Evolutionary conservation across 2,113 vertebrate species (phyloP).

Genomic region (Mus spicilegus): DNA sequence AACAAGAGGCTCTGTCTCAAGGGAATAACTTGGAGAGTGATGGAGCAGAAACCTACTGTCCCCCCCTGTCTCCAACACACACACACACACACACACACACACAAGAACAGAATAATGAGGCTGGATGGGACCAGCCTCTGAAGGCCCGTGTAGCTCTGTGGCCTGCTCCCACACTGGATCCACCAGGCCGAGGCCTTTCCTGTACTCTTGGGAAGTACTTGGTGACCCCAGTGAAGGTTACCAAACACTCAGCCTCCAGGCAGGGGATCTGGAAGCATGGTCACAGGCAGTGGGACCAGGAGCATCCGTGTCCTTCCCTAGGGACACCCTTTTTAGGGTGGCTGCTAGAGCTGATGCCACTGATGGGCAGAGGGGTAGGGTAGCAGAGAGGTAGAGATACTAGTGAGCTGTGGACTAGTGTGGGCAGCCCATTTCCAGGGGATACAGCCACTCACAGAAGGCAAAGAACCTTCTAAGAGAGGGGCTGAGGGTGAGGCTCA

Average conservation of each 20-base stretch:
- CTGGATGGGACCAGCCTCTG: not conserved
- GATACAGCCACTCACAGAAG: not conserved
- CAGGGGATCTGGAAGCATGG: not conserved
- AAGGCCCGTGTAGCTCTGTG: not conserved
- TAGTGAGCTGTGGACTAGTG: too few species aligned
- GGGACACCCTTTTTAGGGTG: rapidly evolving
- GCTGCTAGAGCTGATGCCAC: not conserved
- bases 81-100: not conserved
- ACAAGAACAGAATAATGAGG: not conserved
- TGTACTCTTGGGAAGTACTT: not conserved
- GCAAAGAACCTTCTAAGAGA: rapidly evolving
- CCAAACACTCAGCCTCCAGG: not conserved
- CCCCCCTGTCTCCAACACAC: too few species aligned
- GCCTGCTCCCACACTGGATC: not conserved
- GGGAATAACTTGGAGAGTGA: not conserved
- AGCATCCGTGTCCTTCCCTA: not conserved
- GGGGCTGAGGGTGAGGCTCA: not conserved
- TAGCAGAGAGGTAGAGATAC: too few species aligned
- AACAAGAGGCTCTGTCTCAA: too few species aligned
- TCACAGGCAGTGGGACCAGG: too few species aligned
- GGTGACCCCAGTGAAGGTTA: not conserved
- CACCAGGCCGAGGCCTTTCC: not conserved
- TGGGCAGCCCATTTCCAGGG: not conserved
- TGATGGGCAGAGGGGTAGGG: not conserved
- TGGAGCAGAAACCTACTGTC: not conserved